Conservation (phyloP, 2,797 vertebrate species). For the Lateolabrax maculatus region DNA sequence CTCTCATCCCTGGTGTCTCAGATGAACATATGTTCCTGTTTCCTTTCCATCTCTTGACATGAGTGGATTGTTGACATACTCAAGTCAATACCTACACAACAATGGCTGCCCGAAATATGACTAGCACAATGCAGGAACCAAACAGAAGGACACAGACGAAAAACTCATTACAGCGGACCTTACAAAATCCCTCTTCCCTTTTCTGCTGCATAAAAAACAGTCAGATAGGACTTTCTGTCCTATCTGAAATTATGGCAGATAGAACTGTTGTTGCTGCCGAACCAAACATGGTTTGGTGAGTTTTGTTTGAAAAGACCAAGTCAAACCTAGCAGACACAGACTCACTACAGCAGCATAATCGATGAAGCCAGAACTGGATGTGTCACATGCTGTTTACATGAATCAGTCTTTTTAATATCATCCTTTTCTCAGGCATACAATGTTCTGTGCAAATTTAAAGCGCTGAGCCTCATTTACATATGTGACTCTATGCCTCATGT, state of each 20-base stretch:
- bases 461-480: conserved; percentile 72
- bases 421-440: conserved; percentile 37
- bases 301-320: conserved; percentile 49
- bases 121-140: conserved; percentile 33
- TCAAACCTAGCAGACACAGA: conserved; percentile 19
- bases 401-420: conserved; percentile 41
- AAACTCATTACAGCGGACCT: conserved; percentile 42
- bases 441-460: conserved; percentile 53
- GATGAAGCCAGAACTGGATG: conserved; percentile 30
- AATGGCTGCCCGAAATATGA: conserved; percentile 23
- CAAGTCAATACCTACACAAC: conserved; percentile 4
- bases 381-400: conserved; percentile 44
- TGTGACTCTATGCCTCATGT: conserved; percentile 73
- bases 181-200: conserved; percentile 12
- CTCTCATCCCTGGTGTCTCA: conserved; percentile 7
- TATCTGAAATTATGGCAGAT: conserved; percentile 38
- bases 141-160: conserved; percentile 30
- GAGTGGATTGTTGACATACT: conserved; percentile 21
- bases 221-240: conserved; percentile 32
- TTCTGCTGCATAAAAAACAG: conserved; percentile 27
- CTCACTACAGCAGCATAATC: conserved; percentile 18
- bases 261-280: conserved; percentile 23
- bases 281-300: conserved; percentile 32
- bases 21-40: conserved; percentile 6
- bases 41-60: conserved; percentile 18